A percentile compares a stretch with the other conserved stretches of the same genome.
These are phyloP conservation scores for Erebia ligea DNA, from an alignment of 2,888 invertebrate genomes.

Conservation along the genomic window DNA sequence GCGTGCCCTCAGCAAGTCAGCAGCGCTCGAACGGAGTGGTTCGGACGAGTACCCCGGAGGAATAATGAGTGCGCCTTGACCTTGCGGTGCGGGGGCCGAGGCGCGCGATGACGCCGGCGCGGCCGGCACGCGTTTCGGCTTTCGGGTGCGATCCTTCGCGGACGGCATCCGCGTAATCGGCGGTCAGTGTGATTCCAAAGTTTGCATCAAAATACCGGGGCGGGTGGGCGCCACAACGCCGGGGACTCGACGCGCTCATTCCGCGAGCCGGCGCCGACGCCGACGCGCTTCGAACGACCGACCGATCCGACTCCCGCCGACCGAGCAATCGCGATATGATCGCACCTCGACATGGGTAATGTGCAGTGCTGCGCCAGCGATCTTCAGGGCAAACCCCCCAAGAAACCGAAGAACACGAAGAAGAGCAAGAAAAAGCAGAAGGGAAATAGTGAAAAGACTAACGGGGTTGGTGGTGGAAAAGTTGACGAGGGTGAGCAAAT, in stretches of 20 bases:
- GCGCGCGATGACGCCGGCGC: conserved; percentile 78
- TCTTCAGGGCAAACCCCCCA: conserved; percentile 68
- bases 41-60: conserved; percentile 33
- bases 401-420: conserved; percentile 67
- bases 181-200: conserved; percentile 73
- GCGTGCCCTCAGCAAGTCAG: conserved; percentile 30
- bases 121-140: conserved; percentile 75
- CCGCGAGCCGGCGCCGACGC: conserved; percentile 81
- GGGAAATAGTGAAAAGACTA: conserved; percentile 60
- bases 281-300: conserved; percentile 81
- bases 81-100: conserved; percentile 77
- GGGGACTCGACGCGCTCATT: conserved; percentile 71
- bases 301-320: conserved; percentile 76
- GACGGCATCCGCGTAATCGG: conserved; percentile 81
- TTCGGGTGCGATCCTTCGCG: conserved; percentile 82
- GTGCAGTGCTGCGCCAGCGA: conserved; percentile 82
- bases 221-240: conserved; percentile 68
- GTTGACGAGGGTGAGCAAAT: conserved; percentile 58
- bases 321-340: conserved; percentile 78
- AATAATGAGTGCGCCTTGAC: conserved; percentile 75
- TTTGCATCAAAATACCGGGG: conserved; percentile 73
- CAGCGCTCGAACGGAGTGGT: conserved; percentile 22
- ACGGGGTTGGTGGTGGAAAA: conserved; percentile 68
- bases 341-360: conserved; percentile 79
- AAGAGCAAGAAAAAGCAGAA: conserved; percentile 51